Evolutionary conservation across 2,113 vertebrate species (phyloP), one percentile per base, ranked within the genome.

Genomic region (Hemiscyllium ocellatum): DNA sequence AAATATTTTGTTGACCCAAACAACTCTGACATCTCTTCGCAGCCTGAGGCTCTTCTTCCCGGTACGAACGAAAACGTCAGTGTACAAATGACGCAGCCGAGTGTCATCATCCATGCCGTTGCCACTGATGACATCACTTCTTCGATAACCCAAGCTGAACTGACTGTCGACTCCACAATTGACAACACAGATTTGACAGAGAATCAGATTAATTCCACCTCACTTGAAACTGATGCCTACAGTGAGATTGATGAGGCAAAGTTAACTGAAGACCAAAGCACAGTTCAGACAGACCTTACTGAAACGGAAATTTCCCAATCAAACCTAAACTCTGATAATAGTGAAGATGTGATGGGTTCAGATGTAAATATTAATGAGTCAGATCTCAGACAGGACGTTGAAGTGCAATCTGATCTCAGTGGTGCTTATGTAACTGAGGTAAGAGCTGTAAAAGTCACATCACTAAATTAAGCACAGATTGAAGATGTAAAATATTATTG

Each of bases 101-200:
- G 99, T 42, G 98, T 99, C 97, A 99, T 99, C 96, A 99, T 99
- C 97, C 99, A 99, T 96, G 99, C 99, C 0, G 97, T 99, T 94
- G 98, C 98, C 96, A 97, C 99, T 0, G 98, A 98, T 94, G 99
- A 99, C 96, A 97, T 98, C 96, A 96, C 98, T 95, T 97, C 98
- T 96, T 97, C 98, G 37, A 97, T 99, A 95, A 96, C 97, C 96
- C 98, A 98, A 96, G 97, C 98, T 24, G 98, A 98, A 96, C 97
- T 99, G 96, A 96, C 97, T 0, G 97, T 98, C 29, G 98, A 98
- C 95, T 95, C 97, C 94, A 97, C 97, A 96, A 97, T 98, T 91
- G 98, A 97, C 56, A 94, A 97, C 8, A 96, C 97, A 52, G 97
- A 97, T 96, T 96, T 98, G 93, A 96, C 97, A n/a, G 97, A 97